Evolutionary conservation across 1,140 invertebrate genomes (phyloP), one percentile per base, ranked within the genome.

Genomic region (Gryllus bimaculatus): DNA sequence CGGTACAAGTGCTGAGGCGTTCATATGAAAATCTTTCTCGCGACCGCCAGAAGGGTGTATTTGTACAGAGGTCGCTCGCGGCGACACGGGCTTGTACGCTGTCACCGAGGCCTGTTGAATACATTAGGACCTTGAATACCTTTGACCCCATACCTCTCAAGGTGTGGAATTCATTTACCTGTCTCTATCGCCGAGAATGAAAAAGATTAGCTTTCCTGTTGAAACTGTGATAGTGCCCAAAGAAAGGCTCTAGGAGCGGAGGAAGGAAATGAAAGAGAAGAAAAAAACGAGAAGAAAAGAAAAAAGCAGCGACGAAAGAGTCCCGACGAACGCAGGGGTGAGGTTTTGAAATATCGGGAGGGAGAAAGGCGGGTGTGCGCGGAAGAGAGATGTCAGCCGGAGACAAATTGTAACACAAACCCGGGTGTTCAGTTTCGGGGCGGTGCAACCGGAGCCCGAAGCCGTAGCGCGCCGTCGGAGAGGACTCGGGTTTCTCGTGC

Each of bases 121-220:
- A 13, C 54, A 66, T 66, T 66, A 66, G 54, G 54, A 66, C 26
- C 26, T 39, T 13, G 54, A 66, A 66, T 66, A 66, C 54, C 54
- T 66, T 66, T 66, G 54, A 66, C 54, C 54, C 54, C 18, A 13
- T 13, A 10, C 54, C 18, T 66, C 18, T 66, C 18, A 66, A 66
- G 54, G 54, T 66, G 54, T 66, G 54, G 54, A 66, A 66, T 66
- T 66, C 54, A 66, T 66, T 66, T 66, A 66, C 54, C 54, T 66
- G 54, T 66, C 54, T 66, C 54, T 66, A 18, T 39, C 26, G 26
- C 26, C 26, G 26, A 39, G 26, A 39, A 39, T 66, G 54, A 66
- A 66, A 66, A 66, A 66, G 54, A 66, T 66, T 66, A 66, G 54
- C 54, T 66, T 66, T 66, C 54, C 54, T 66, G 54, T 66, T 66